Evolutionary conservation across 2,113 vertebrate species (phyloP).

Genomic region (Planiliza haematocheilus): DNA sequence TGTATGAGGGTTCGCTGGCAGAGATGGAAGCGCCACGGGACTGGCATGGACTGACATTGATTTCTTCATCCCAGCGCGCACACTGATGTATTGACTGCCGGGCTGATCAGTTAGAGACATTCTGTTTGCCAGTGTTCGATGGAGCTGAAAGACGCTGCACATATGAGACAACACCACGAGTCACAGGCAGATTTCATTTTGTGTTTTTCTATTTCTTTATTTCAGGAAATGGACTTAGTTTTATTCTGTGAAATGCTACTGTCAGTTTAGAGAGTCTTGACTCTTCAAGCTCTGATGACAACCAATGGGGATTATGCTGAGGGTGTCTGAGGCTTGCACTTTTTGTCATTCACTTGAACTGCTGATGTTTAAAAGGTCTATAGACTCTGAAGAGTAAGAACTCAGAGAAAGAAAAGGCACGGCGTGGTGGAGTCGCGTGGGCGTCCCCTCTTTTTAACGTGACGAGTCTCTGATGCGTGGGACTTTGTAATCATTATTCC

Average conservation of each 20-base stretch:
- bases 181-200: constrained; percentile 37
- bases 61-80: constrained; percentile 78
- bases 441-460: constrained; percentile 14
- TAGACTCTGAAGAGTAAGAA: constrained; percentile 14
- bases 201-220: constrained; percentile 17
- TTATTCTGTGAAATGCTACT: constrained; percentile 24
- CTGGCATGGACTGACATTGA: constrained; percentile 74
- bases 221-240: constrained; percentile 3
- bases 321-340: constrained; percentile 38
- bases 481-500: constrained; percentile 55
- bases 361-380: constrained; percentile 31
- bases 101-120: constrained; percentile 66
- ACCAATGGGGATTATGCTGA: constrained; percentile 42
- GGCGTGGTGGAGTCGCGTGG: not conserved
- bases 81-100: constrained; percentile 70
- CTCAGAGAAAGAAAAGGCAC: not conserved
- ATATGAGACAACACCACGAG: constrained; percentile 16
- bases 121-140: constrained; percentile 49
- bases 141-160: constrained; percentile 42
- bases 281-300: constrained; percentile 39
- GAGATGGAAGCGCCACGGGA: constrained; percentile 70
- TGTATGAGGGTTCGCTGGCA: constrained; percentile 72
- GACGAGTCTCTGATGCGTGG: constrained; percentile 29
- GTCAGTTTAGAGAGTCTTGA: constrained; percentile 24
- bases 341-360: constrained; percentile 40